These are phyloP conservation scores for Isotomurus palustris DNA, from an alignment of 2,888 invertebrate species.

Conservation along the genomic window DNA sequence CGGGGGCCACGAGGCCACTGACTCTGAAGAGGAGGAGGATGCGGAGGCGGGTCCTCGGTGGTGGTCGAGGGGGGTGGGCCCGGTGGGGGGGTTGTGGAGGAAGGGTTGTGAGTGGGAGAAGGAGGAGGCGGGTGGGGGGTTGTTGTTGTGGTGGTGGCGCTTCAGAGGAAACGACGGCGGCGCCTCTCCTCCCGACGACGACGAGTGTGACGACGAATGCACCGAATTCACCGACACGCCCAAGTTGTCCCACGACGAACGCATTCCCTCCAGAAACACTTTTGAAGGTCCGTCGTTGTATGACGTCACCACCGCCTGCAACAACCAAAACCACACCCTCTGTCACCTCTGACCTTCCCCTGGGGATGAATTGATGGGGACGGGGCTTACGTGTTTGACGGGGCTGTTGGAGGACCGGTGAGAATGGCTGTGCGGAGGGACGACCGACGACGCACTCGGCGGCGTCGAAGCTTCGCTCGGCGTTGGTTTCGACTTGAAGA, in stretches of 20 bases:
- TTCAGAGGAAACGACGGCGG: too few relatives aligned
- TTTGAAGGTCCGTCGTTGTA: conserved; percentile 54
- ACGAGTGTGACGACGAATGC: conserved; percentile 48
- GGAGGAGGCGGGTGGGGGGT: too few relatives aligned
- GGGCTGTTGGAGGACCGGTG: conserved; percentile 36
- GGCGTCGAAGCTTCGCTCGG: conserved; percentile 43
- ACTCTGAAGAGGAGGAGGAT: too few relatives aligned
- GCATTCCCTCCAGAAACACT: conserved; percentile 46
- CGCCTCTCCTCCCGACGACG: conserved; percentile 44
- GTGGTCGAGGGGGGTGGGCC: too few relatives aligned
- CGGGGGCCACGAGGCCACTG: conserved; percentile 45
- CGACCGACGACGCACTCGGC: conserved; percentile 23
- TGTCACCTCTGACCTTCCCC: neutral
- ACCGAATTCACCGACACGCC: conserved; percentile 43
- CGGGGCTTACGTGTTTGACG: conserved; percentile 39
- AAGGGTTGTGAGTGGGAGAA: too few relatives aligned
- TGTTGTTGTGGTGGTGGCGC: too few relatives aligned
- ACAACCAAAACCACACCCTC: conserved; percentile 19
- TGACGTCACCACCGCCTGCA: conserved; percentile 53
- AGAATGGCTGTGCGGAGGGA: conserved; percentile 26
- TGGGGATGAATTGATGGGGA: neutral
- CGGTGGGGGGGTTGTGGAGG: too few relatives aligned
- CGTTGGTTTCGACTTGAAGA: conserved; percentile 57
- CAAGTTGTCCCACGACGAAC: conserved; percentile 34
- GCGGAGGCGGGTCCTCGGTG: too few relatives aligned